phyloP scores from a whole-genome alignment of 2,888 invertebrate genomes.

The Cordylochernes scorpioides region DNA sequence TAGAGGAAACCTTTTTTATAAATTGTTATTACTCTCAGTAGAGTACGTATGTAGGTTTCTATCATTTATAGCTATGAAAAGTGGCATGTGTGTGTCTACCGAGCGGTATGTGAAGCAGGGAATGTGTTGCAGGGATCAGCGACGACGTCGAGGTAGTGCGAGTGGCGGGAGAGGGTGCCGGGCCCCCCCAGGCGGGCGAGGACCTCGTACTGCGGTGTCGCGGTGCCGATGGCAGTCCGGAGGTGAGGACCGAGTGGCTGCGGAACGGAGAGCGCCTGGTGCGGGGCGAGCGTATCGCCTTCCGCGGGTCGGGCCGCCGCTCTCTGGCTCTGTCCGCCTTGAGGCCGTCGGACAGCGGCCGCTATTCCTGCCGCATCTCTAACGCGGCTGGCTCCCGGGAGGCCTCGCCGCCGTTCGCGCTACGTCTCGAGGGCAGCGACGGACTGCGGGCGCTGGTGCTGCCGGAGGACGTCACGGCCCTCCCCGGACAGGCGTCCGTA shows the following conservation, averaged over 20 bases:
- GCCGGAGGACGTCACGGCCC: slow-evolving; percentile 29
- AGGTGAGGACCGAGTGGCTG: slow-evolving; percentile 35
- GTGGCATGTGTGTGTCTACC: too few relatives aligned
- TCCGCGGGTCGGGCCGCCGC: slow-evolving; percentile 34
- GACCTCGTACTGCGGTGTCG: slow-evolving; percentile 34
- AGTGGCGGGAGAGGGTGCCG: too few relatives aligned
- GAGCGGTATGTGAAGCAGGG: too few relatives aligned
- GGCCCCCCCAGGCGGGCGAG: slow-evolving; percentile 27
- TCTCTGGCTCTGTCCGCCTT: slow-evolving; percentile 32
- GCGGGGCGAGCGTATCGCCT: slow-evolving; percentile 29
- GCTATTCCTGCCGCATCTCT: slow-evolving; percentile 40
- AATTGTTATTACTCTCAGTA: too few relatives aligned
- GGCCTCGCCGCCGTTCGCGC: neutral
- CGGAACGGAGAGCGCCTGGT: slow-evolving; percentile 36
- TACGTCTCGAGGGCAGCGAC: slow-evolving; percentile 10
- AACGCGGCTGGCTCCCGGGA: slow-evolving; percentile 33
- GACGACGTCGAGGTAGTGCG: too few relatives aligned
- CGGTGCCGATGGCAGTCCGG: slow-evolving; percentile 36
- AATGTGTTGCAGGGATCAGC: too few relatives aligned
- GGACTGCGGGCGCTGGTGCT: slow-evolving; percentile 25
- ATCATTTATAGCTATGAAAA: too few relatives aligned
- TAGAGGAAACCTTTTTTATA: too few relatives aligned
- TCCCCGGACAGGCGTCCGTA: too few relatives aligned
- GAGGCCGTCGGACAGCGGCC: slow-evolving; percentile 33
- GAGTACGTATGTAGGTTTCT: too few relatives aligned